These are phyloP conservation scores for Notarius lentiginosus DNA, from an alignment of 2,113 vertebrate species.

Conservation along the genomic window DNA sequence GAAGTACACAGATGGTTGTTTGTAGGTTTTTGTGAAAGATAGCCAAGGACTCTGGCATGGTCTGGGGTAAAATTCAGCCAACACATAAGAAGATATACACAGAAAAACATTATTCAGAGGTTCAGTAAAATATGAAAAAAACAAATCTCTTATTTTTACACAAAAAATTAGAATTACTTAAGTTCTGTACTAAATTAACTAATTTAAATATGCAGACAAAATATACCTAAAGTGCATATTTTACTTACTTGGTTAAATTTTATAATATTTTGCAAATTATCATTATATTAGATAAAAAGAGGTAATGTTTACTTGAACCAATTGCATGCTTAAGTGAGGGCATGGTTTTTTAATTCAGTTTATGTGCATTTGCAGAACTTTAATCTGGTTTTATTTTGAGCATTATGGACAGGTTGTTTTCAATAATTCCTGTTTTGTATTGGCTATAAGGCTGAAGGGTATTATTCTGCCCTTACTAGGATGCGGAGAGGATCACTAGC, in stretches of 20 bases:
- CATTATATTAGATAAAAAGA: too few relatives aligned
- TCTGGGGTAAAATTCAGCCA: not conserved
- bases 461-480: not conserved
- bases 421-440: not conserved
- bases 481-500: too few relatives aligned
- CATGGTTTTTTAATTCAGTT: not conserved
- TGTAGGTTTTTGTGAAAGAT: constrained; percentile 6
- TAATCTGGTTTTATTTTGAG: not conserved
- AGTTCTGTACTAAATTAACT: not conserved
- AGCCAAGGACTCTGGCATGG: not conserved
- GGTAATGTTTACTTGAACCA: too few relatives aligned
- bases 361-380: not conserved
- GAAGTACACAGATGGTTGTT: constrained; percentile 11
- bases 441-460: not conserved
- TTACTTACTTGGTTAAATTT: not conserved
- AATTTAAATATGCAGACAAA: not conserved
- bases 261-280: not conserved
- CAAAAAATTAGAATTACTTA: not conserved
- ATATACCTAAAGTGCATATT: not conserved
- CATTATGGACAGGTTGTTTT: not conserved
- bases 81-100: not conserved
- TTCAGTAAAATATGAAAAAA: not conserved
- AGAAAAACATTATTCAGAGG: not conserved
- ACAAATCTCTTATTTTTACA: not conserved
- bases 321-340: too few relatives aligned